phyloP scores from a whole-genome alignment of 2,888 invertebrate species.

The Hemistola chrysoprasaria region DNA sequence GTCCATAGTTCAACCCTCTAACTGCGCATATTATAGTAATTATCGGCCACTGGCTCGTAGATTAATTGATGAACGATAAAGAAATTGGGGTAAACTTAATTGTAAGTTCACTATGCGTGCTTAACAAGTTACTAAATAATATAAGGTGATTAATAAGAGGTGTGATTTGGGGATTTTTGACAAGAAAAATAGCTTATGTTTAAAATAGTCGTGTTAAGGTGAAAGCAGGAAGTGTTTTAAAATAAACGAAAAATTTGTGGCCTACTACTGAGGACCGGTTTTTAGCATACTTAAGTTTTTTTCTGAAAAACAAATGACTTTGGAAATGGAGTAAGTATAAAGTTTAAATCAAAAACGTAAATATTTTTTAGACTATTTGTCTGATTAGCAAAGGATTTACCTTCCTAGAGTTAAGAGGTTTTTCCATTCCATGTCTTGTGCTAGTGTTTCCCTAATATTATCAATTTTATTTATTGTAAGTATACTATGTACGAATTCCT shows the following conservation, averaged over 20 bases:
- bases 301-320: too few relatives aligned
- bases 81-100: slow-evolving; percentile 33
- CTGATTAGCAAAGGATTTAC: too few relatives aligned
- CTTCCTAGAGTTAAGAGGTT: too few relatives aligned
- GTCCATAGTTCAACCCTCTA: slow-evolving; percentile 43
- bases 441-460: too few relatives aligned
- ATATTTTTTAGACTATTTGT: too few relatives aligned
- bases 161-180: slow-evolving; percentile 12
- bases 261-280: too few relatives aligned
- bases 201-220: too few relatives aligned
- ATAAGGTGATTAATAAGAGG: slow-evolving; percentile 12
- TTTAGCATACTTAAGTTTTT: slow-evolving; percentile 3
- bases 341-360: too few relatives aligned
- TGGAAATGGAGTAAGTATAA: too few relatives aligned
- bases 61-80: slow-evolving; percentile 50
- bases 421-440: too few relatives aligned
- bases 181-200: background rate
- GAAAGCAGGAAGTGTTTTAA: background rate
- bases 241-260: background rate
- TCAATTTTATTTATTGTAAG: too few relatives aligned
- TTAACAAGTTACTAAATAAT: slow-evolving; percentile 14
- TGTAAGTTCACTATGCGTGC: slow-evolving; percentile 19
- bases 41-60: slow-evolving; percentile 38
- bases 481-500: too few relatives aligned
- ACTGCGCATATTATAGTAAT: slow-evolving; percentile 44